Percentiles rank a stretch among this genome's conserved stretches.
Evolutionary conservation across 2,888 invertebrate genomes (phyloP).

Genomic region (Drosophila limbata): DNA sequence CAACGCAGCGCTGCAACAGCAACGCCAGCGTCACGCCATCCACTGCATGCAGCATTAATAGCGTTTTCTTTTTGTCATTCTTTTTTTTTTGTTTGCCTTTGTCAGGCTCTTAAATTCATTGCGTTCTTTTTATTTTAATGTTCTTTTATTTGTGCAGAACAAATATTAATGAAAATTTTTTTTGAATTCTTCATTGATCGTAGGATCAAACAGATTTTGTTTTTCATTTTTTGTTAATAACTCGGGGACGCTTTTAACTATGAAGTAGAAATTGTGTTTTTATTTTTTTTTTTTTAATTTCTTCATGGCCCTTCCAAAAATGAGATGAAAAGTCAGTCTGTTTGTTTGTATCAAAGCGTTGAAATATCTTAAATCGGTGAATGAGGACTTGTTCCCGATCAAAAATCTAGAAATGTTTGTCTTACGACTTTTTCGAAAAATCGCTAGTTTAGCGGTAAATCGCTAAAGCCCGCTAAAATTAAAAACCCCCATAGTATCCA

Average conservation of each 20-base stretch:
- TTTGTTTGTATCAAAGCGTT: no score
- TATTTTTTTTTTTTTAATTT: neutral
- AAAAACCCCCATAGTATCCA: no score
- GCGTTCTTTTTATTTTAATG: neutral
- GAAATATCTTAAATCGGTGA: no score
- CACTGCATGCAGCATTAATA: slow-evolving; percentile 32
- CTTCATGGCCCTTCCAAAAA: no score
- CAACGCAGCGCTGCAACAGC: slow-evolving; percentile 20
- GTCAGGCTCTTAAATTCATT: slow-evolving; percentile 1
- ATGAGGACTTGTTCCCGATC: no score
- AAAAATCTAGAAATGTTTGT: no score
- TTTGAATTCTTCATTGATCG: slow-evolving; percentile 7
- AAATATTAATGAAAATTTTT: neutral
- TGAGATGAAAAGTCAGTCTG: no score
- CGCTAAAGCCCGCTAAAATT: no score
- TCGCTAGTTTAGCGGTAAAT: no score
- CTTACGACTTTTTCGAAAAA: no score
- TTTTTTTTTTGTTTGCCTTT: neutral
- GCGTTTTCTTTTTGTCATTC: slow-evolving; percentile 18
- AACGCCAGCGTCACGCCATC: slow-evolving; percentile 16
- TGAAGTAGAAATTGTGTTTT: neutral
- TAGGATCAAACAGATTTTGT: neutral
- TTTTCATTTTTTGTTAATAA: neutral
- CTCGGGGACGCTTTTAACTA: neutral
- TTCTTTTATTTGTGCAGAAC: neutral